phyloP scores from a whole-genome alignment of 2,888 invertebrate genomes.

The Palloptera scutellata region DNA sequence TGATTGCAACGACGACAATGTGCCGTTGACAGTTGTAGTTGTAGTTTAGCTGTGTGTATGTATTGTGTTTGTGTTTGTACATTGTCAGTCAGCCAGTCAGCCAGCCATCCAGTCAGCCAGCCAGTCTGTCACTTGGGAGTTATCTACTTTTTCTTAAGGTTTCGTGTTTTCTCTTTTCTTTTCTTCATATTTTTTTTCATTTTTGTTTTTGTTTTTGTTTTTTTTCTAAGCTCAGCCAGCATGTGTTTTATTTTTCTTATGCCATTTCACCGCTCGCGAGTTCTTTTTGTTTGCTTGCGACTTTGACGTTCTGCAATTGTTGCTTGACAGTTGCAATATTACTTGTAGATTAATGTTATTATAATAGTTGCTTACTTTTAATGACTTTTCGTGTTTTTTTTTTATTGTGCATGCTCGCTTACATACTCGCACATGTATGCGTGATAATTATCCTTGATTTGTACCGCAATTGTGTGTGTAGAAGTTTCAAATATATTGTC shows the following conservation, averaged over 20 bases:
- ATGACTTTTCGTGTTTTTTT: background rate
- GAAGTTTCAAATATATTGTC: too few species aligned
- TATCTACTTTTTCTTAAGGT: constrained; percentile 13
- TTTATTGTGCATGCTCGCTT: background rate
- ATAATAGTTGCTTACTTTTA: constrained; percentile 23
- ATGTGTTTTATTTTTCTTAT: constrained; percentile 13
- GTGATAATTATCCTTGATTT: too few species aligned
- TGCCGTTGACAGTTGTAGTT: too few species aligned
- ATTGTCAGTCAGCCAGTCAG: constrained; percentile 2
- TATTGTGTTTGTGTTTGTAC: background rate
- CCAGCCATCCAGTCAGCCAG: background rate
- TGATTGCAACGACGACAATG: constrained; percentile 36
- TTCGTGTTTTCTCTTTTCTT: background rate
- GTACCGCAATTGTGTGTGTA: too few species aligned
- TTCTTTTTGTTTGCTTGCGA: too few species aligned
- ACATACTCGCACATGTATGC: too few species aligned
- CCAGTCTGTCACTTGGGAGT: constrained; percentile 15
- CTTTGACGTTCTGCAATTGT: background rate
- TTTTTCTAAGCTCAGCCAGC: background rate
- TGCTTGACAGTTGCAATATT: constrained; percentile 23
- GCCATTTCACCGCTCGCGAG: background rate
- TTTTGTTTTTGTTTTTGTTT: constrained; percentile 6
- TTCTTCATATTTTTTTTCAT: constrained; percentile 9
- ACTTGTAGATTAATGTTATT: constrained; percentile 27
- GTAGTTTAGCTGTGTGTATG: background rate